Base-by-base conservation (phyloP, 1,140 invertebrate genomes). In the Drosophila nebulosa region DNA sequence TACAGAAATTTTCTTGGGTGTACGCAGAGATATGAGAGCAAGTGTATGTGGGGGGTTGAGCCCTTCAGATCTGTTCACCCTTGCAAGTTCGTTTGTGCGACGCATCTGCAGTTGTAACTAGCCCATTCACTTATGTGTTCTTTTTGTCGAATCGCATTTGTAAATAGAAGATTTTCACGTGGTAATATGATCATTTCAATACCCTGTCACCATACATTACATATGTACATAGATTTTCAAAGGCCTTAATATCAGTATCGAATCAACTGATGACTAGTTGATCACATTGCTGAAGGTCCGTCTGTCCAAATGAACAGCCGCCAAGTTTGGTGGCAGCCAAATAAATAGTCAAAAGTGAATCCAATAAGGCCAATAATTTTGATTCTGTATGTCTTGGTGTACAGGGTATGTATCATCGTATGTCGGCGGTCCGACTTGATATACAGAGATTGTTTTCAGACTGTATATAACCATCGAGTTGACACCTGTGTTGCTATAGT, bases 391-490 rank as follows among this genome's bases (percentile, higher is more conserved):
- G 12, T 16, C 39, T 21, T 46, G 39, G 39, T 18, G 18, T 46
- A 21, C 16, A 46, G 39, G 39, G 39, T 46, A 21, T n/a, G n/a
- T n/a, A n/a, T n/a, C n/a, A n/a, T 46, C 39, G 16, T 3, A 46
- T 6, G 39, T 46, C 39, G 39, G 39, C 39, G 7, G 7, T 10
- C 16, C 39, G 52, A 16, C 52, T 55, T 30, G 14, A 55, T 30
- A 30, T 30, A 53, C 9, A 55, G 26, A 55, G n/a, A 30, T 55
- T 30, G 52, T 30, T 30, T 30, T 55, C 52, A 55, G 52, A 55
- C 30, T 55, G 52, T 55, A 55, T 30, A 55, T 55, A 55, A 55
- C 52, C 52, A 55, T 55, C 26, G 24, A 18, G n/a, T 30, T 30
- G 39, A 46, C 39, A 21, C 16, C 16, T 21, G 6, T 36, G 12